Evolutionary conservation across 2,797 vertebrate genomes (phyloP), one percentile per base, ranked within the genome.

Genomic region (Periparus ater): DNA sequence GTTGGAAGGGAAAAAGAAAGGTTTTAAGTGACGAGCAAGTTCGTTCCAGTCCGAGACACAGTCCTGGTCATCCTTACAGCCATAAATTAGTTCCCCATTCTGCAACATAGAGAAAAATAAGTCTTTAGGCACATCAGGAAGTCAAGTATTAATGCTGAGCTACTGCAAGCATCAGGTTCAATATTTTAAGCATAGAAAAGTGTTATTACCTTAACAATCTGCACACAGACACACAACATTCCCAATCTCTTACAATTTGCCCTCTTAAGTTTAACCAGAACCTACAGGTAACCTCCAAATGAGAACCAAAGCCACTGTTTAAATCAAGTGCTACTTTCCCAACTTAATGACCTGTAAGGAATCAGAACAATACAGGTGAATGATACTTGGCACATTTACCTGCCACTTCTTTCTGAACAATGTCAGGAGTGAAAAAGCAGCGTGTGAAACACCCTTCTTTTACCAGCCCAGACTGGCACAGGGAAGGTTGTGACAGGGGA

Each of bases 1-100:
- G 4, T 98, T 98, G 88, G 98, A 97, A 7, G 98, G 98, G 66
- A 98, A 98, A 95, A 99, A 99, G 97, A 99, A 99, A 9, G 99
- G 98, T 96, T 99, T 98, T 89, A 99, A 98, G 67, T 99, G 99
- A 92, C 98, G 97, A 29, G 99, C 98, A 7, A 99, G 98, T 62
- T 98, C 98, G 2, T 98, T 98, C 93, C 98, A 97, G 97, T 99
- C 99, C 22, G 98, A 98, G 2, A 97, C 97, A 5, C 98, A 98
- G 38, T 99, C 98, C 40, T 98, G 98, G 66, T 98, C 98, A 42
- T 99, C 99, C 86, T 98, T 98, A 85, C 99, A 99, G 96, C 99
- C 99, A 91, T 99, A 99, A 67, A 99, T 99, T 96, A 99, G 98
- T 95, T 99, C 98, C 36, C 99, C 99, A 0, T 99, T 99, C 99